phyloP scores from a whole-genome alignment of 2,888 invertebrate species.

The Melikaiella ostensackeni region DNA sequence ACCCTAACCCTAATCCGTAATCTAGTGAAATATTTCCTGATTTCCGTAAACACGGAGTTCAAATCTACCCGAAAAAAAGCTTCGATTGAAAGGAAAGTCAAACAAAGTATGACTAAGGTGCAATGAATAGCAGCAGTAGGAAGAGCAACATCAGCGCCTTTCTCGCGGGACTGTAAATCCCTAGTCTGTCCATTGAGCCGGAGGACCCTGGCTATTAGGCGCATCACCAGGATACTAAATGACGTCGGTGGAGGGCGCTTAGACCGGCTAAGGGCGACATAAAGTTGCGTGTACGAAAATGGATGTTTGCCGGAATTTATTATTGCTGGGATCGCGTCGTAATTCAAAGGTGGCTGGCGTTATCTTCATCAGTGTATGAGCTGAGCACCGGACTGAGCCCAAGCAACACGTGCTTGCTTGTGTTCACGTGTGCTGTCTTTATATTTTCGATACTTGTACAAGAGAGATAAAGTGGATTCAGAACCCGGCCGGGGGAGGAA shows the following conservation, averaged over 20 bases:
- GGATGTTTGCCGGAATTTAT: slow-evolving; percentile 77
- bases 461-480: slow-evolving; percentile 52
- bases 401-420: slow-evolving; percentile 62
- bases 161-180: slow-evolving; percentile 50
- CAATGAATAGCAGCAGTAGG: too few species aligned
- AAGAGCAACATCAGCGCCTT: slow-evolving; percentile 19
- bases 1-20: too few species aligned
- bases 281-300: slow-evolving; percentile 77
- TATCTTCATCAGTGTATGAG: slow-evolving; percentile 75
- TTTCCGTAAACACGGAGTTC: not conserved
- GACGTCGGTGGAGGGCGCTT: slow-evolving; percentile 74
- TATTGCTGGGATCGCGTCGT: slow-evolving; percentile 74
- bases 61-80: not conserved
- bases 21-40: too few species aligned
- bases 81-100: not conserved
- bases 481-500: not conserved
- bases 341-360: slow-evolving; percentile 76
- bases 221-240: slow-evolving; percentile 75
- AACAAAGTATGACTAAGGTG: not conserved
- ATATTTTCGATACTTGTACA: slow-evolving; percentile 47
- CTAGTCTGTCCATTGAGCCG: slow-evolving; percentile 62
- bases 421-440: slow-evolving; percentile 43
- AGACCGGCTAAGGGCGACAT: slow-evolving; percentile 75
- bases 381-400: slow-evolving; percentile 55
- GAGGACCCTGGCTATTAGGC: slow-evolving; percentile 71